Evolutionary conservation across 2,113 vertebrate genomes (phyloP).

Genomic region (Eclectus roratus): DNA sequence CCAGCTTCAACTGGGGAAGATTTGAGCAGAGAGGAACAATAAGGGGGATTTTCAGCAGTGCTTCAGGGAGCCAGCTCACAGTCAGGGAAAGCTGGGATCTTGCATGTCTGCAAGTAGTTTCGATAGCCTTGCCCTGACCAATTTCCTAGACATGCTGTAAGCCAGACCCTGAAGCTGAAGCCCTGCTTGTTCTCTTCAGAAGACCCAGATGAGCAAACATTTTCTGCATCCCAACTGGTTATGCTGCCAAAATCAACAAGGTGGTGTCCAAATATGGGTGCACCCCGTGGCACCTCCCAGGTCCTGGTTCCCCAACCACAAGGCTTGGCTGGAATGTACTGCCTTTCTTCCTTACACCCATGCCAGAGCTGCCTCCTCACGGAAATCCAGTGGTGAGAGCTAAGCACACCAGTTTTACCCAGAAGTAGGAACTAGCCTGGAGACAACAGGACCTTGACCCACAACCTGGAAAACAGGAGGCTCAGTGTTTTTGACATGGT

Average conservation of each 20-base stretch:
- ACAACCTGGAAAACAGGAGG: not conserved
- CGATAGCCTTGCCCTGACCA: not conserved
- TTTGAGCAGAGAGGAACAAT: not conserved
- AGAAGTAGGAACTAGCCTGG: not conserved
- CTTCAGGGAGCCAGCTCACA: not conserved
- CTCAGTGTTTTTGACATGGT: not conserved
- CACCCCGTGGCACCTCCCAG: not conserved
- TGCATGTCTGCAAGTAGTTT: not conserved
- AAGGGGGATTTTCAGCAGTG: not conserved
- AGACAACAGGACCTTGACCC: not conserved
- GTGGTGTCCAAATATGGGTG: not conserved
- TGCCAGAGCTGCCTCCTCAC: not conserved
- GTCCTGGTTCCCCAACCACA: not conserved
- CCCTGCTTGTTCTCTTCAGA: not conserved
- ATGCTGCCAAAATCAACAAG: not conserved
- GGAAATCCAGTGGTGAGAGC: not conserved
- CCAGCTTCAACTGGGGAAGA: not conserved
- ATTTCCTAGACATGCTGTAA: not conserved
- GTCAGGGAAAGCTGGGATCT: not conserved
- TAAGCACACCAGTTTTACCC: fast-evolving
- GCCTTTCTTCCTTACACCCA: too few relatives aligned
- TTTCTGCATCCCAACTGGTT: not conserved
- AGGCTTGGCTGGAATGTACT: fast-evolving
- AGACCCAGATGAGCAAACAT: not conserved
- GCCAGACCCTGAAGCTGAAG: not conserved